Base-by-base conservation (phyloP, 1,140 invertebrate genomes). In the Lasioglossum albipes region DNA sequence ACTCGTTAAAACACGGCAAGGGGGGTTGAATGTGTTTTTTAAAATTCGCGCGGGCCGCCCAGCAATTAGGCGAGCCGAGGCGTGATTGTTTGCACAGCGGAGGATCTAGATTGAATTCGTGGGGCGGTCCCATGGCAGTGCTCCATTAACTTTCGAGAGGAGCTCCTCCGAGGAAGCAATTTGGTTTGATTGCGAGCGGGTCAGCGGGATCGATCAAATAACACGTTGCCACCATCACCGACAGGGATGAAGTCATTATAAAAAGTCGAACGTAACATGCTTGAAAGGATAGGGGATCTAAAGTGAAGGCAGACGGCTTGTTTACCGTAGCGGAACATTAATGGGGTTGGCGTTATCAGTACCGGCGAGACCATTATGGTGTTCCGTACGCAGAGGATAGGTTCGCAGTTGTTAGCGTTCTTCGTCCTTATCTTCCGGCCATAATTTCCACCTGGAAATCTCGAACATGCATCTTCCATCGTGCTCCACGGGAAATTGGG, bases 161-260 rank as follows among this genome's bases (percentile, higher is more conserved):
- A 36, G 36, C 10, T 86, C 80, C 68, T 74, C 82, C 85, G 83
- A 62, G 62, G 78, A 75, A 74, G 84, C 62, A 87, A 87, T 87
- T 83, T 87, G 41, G 70, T 13, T 42, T 54, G 62, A 65, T 31
- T 31, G 54, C 59, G 31, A 31, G 31, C 22, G 27, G 42, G 20
- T 41, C 65, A 59, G 49, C 62, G 72, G 49, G 82, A 87, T 84
- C 87, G 81, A 75, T 85, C 69, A 87, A 87, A 88, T 88, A 88
- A 87, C 81, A 88, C 45, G 87, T 88, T 87, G 80, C 83, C 84
- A 78, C 66, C 81, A 83, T 65, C 68, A 52, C 66, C 22, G 70
- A 36, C 73, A 27, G 81, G 75, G 76, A 88, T 87, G 75, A 88
- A 88, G 81, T 52, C 68, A 84, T 88, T 87, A 85, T 81, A 79